These are phyloP conservation scores for Melanotaenia trifasciata DNA, from an alignment of 2,797 vertebrate species.

Conservation along the genomic window DNA sequence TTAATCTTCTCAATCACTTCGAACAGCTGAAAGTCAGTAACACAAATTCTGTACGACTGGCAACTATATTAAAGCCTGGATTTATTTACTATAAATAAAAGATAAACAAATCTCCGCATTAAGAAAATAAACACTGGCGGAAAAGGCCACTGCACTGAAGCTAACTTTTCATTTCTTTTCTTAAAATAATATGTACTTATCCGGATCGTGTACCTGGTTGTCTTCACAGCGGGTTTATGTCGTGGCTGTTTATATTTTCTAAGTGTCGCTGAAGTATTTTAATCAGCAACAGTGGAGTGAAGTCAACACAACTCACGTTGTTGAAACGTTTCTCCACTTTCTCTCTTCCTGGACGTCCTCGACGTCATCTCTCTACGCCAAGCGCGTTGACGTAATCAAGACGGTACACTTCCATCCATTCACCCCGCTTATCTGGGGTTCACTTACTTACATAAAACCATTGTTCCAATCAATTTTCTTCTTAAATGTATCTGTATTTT, in stretches of 20 bases:
- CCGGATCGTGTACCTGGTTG: slow-evolving; percentile 9
- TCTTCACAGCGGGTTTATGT: slow-evolving; percentile 17
- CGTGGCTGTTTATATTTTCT: neutral
- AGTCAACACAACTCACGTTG: slow-evolving; percentile 69
- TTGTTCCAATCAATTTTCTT: neutral
- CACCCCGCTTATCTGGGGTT: neutral
- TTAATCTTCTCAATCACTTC: neutral
- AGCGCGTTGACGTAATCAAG: slow-evolving; percentile 49
- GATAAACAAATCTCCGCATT: neutral
- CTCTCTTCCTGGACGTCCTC: slow-evolving; percentile 49
- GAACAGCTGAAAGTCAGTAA: neutral
- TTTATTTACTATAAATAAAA: neutral
- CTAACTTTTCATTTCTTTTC: slow-evolving; percentile 3
- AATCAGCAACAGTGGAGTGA: neutral
- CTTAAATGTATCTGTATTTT: neutral
- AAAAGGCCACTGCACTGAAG: neutral
- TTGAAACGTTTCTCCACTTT: slow-evolving; percentile 61
- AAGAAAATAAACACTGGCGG: neutral
- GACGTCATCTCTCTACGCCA: slow-evolving; percentile 63
- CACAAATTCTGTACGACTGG: neutral
- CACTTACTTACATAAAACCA: neutral
- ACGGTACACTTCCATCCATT: neutral
- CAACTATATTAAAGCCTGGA: neutral
- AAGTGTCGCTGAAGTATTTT: neutral
- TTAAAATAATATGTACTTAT: neutral